phyloP scores from a whole-genome alignment of 2,113 vertebrate species.

The Mirza zaza region DNA sequence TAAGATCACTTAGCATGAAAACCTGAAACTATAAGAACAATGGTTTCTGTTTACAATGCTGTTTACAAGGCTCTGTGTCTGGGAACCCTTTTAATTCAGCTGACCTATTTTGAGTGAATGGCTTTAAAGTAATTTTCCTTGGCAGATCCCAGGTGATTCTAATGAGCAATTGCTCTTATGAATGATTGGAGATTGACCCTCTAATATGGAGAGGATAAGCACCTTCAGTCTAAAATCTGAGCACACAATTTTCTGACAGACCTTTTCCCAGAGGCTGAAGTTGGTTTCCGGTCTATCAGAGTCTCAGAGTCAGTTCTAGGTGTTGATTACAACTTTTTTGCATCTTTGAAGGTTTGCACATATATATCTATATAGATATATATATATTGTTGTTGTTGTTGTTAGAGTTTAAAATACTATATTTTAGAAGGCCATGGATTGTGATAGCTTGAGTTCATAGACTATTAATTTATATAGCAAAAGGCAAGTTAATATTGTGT shows the following conservation, averaged over 20 bases:
- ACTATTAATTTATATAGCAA: neutral
- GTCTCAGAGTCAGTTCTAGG: neutral
- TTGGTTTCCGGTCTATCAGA: neutral
- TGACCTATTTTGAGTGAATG: constrained; percentile 4
- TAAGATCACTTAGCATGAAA: neutral
- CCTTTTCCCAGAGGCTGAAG: neutral
- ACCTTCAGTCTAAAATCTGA: neutral
- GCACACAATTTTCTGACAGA: neutral
- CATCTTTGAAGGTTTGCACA: neutral
- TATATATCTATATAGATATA: neutral
- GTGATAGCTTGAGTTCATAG: neutral
- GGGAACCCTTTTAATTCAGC: neutral
- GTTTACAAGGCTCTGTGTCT: neutral
- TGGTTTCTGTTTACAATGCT: neutral
- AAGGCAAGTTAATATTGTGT: neutral
- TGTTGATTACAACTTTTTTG: neutral
- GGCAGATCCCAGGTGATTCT: constrained; percentile 24
- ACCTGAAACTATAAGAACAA: neutral
- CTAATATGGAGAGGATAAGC: neutral
- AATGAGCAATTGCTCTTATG: constrained; percentile 29
- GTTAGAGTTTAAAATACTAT: neutral
- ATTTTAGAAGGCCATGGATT: neutral
- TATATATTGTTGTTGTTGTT: neutral
- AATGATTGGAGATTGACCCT: neutral
- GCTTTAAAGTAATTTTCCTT: constrained; percentile 5